These are phyloP conservation scores for Indri indri DNA, from an alignment of 2,113 vertebrate genomes.

Conservation along the genomic window DNA sequence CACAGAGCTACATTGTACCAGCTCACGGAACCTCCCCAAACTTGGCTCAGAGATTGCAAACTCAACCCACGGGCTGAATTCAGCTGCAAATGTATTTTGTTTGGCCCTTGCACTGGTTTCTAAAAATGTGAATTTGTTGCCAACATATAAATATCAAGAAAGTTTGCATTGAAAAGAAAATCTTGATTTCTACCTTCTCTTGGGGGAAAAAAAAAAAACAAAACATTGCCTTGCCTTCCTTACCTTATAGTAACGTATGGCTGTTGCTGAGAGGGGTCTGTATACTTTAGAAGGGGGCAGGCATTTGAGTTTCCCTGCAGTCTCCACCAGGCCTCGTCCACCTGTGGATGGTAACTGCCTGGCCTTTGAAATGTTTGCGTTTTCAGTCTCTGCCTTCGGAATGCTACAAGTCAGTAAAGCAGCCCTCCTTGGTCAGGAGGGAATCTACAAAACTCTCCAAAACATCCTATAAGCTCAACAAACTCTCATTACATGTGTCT, in stretches of 20 bases:
- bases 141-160: background rate
- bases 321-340: background rate
- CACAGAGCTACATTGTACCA: background rate
- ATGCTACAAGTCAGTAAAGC: background rate
- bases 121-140: background rate
- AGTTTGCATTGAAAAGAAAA: background rate
- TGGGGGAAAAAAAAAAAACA: background rate
- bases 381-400: background rate
- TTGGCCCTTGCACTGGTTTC: background rate
- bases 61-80: background rate
- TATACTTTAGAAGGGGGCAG: background rate
- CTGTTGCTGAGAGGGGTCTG: background rate
- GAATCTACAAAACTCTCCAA: background rate
- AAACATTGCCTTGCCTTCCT: background rate
- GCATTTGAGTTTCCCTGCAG: background rate
- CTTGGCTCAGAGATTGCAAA: background rate
- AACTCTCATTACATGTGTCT: fast-evolving
- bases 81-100: background rate
- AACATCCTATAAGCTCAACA: background rate
- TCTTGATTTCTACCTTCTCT: background rate
- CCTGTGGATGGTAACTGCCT: background rate
- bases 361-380: background rate
- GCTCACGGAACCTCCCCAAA: background rate
- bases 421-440: background rate
- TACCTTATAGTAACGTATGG: too few relatives aligned